Conservation (phyloP, 2,888 invertebrate genomes). For the Thecocarcelia acutangulata region DNA sequence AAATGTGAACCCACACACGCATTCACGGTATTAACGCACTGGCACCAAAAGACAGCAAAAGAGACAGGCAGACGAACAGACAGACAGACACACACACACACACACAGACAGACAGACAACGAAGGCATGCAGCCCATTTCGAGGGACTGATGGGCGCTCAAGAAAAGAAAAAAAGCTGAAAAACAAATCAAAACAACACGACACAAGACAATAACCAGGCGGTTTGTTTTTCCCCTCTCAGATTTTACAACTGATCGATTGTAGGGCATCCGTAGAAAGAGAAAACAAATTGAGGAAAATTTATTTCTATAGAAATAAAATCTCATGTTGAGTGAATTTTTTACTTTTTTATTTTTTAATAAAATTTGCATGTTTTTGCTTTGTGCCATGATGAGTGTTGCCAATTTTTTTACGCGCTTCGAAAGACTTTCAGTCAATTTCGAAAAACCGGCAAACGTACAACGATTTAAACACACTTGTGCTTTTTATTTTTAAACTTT, state of each 20-base stretch:
- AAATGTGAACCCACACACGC: constrained; percentile 37
- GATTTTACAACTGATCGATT: background rate
- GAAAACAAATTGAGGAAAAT: constrained; percentile 25
- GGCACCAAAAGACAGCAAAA: background rate
- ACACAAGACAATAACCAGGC: constrained; percentile 46
- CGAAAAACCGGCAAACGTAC: constrained; percentile 69
- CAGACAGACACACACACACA: background rate
- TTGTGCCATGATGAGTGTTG: constrained; percentile 65
- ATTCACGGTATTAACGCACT: background rate
- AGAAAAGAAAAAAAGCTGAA: background rate
- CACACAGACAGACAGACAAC: background rate
- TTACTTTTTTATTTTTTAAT: constrained; percentile 4
- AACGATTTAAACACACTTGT: constrained; percentile 45
- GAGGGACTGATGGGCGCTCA: constrained; percentile 16
- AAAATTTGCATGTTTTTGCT: background rate
- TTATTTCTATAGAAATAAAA: constrained; percentile 3
- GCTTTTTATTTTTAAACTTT: constrained; percentile 11
- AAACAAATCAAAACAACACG: constrained; percentile 26
- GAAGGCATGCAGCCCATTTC: background rate
- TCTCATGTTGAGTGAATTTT: constrained; percentile 44
- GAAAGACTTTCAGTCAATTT: constrained; percentile 68
- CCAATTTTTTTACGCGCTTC: constrained; percentile 70
- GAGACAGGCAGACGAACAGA: background rate
- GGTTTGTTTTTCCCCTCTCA: background rate
- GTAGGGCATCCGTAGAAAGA: constrained; percentile 4